Base-by-base conservation (phyloP, 1,140 invertebrate genomes). In the Pseudomyrmex gracilis region DNA sequence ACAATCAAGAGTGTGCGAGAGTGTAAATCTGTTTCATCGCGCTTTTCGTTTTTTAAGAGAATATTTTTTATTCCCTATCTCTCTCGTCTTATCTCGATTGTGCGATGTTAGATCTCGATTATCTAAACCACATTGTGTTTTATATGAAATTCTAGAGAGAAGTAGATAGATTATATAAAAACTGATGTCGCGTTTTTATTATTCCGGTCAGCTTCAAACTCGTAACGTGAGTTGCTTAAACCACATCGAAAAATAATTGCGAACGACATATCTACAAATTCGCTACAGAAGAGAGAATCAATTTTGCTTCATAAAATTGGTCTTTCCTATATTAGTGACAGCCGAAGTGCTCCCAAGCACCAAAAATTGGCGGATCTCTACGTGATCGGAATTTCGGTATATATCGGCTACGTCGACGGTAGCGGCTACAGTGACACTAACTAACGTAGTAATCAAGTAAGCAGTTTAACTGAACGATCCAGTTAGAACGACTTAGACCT, bases 391-490 rank as follows among this genome's bases (percentile, higher is more conserved):
- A 87, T 87, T 64, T 51, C 22, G 51, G 51, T 60, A 10, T 47
- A 22, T 51, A 63, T 73, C 63, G 55, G 10, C 77, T 83, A 77
- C 60, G 83, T 51, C 47, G 83, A 58, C 74, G 53, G 63, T n/a
- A n/a, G 15, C 73, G 73, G 45, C 80, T 49, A 77, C 70, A 73
- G 57, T 53, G 74, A 82, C 70, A 74, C 74, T 89, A 89, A 89
- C 87, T 88, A 89, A 86, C 85, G 83, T 80, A 49, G 74, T 89
- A 88, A 88, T 88, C 87, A 85, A 88, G 86, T 88, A 88, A 87
- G 84, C 77, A 83, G 86, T 89, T 88, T 85, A 89, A 76, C 87
- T 76, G 87, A 84, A 82, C 80, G 83, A 90, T 89, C 85, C 85
- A 68, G 85, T 89, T 89, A 89, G 85, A 53, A 76, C 83, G 86